Evolutionary conservation across 2,888 invertebrate species (phyloP).

Genomic region (Hesperia comma): DNA sequence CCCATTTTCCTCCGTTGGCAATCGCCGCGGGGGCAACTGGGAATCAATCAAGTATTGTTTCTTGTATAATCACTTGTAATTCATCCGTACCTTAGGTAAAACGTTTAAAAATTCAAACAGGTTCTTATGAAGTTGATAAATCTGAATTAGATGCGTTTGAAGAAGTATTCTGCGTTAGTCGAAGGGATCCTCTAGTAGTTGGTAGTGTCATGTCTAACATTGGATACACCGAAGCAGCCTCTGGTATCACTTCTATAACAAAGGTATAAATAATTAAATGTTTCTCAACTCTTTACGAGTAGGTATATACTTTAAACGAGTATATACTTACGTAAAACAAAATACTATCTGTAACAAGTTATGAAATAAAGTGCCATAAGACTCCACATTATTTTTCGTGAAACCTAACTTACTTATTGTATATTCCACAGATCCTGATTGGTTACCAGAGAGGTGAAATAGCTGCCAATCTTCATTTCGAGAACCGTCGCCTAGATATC

Average conservation of each 20-base stretch:
- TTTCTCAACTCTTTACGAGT: too few relatives aligned
- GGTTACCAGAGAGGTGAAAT: conserved; percentile 30
- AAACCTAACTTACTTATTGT: neutral
- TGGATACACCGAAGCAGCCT: conserved; percentile 47
- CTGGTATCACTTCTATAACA: conserved; percentile 72
- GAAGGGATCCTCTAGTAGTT: conserved; percentile 79
- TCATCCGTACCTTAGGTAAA: neutral
- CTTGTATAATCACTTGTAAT: neutral
- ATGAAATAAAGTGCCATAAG: too few relatives aligned
- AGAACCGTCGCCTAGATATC: conserved; percentile 29
- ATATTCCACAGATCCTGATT: conserved; percentile 25
- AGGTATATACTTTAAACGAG: too few relatives aligned
- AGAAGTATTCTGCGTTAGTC: conserved; percentile 71
- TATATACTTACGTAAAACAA: too few relatives aligned
- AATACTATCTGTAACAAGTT: too few relatives aligned
- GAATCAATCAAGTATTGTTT: too few relatives aligned
- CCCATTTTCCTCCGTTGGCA: too few relatives aligned
- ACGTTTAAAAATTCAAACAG: conserved; percentile 16
- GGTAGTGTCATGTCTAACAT: conserved; percentile 49
- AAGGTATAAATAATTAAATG: conserved; percentile 58
- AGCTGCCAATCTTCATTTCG: conserved; percentile 34
- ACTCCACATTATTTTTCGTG: too few relatives aligned
- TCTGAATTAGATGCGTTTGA: conserved; percentile 83
- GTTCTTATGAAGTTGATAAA: conserved; percentile 82
- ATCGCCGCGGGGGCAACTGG: too few relatives aligned